Percentiles rank a stretch among this genome's conserved stretches.
These are phyloP conservation scores for Hestina assimilis DNA, from an alignment of 1,140 invertebrate species.

Conservation along the genomic window DNA sequence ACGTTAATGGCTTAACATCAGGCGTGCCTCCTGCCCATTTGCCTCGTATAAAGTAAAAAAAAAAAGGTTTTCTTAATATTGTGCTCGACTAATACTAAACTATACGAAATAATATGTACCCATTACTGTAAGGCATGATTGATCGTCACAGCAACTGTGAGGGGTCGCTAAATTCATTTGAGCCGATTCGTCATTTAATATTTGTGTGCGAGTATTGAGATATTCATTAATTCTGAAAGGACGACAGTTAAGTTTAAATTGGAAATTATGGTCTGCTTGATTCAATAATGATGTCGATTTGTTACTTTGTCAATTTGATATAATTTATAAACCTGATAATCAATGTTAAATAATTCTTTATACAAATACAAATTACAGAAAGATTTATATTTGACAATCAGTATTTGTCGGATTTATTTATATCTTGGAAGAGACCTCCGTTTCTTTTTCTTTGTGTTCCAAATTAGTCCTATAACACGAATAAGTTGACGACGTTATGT, in stretches of 20 bases:
- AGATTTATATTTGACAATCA: not conserved
- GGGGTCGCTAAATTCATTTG: constrained; percentile 52
- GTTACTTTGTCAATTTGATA: constrained; percentile 8
- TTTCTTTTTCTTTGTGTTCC: too few relatives aligned
- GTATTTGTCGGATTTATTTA: too few relatives aligned
- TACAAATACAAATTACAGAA: not conserved
- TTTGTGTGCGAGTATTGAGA: constrained; percentile 35
- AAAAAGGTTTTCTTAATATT: not conserved
- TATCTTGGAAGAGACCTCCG: too few relatives aligned
- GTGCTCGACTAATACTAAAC: not conserved
- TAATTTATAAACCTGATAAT: constrained; percentile 10
- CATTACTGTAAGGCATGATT: constrained; percentile 33
- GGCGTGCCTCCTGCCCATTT: too few relatives aligned
- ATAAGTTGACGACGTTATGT: too few relatives aligned
- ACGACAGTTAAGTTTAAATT: constrained; percentile 20
- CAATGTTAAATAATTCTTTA: not conserved
- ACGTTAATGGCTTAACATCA: too few relatives aligned
- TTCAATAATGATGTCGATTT: constrained; percentile 20
- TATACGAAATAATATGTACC: constrained; percentile 12
- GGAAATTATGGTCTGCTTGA: constrained; percentile 24
- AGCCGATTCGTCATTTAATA: constrained; percentile 57
- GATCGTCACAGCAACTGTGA: constrained; percentile 37
- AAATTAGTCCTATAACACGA: too few relatives aligned
- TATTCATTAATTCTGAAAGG: constrained; percentile 41
- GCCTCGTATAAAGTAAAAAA: not conserved